Base-by-base conservation (phyloP, 1,140 invertebrate species). In the Spodoptera litura region DNA sequence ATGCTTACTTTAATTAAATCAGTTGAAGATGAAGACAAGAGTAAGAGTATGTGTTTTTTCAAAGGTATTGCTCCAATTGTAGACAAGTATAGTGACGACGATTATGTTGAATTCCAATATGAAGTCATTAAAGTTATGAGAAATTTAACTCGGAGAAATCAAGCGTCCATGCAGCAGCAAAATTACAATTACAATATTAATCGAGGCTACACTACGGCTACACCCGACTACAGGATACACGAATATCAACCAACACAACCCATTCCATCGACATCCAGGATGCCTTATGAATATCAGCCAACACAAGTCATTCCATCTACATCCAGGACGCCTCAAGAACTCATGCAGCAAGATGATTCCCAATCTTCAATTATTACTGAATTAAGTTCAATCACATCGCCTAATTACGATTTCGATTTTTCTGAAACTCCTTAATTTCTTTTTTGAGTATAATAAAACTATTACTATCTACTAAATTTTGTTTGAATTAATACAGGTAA, bases 21-120 rank as follows among this genome's bases (percentile, higher is more conserved):
- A 61, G 81, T 84, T 82, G 76, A 82, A 82, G 77, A 82, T 80
- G 83, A 84, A 83, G 81, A 83, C 80, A 81, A 85, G 68, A 85
- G 84, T 80, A 80, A 80, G 78, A 83, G 78, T 82, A 85, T 85
- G 80, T 85, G 80, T 82, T 85, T 85, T 83, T 85, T 85, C 79
- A 82, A 85, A 82, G 76, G 82, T 82, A 83, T 85, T 82, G 82
- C 84, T 85, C 84, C 78, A 66, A 85, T 78, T 85, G 79, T 85
- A 80, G 82, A 85, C 78, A 85, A 81, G 84, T 81, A 78, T 80
- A 84, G 78, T 82, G 83, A 84, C n/a, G 83, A 84, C 75, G 81
- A 84, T 82, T 78, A 80, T 80, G 71, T 84, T 49, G 78, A 84
- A 82, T 84, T 82, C 52, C 76, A 84, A 82, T 82, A 82, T 78